Evolutionary conservation across 2,113 vertebrate species (phyloP), one percentile per base, ranked within the genome.

Genomic region (Chroicocephalus ridibundus): DNA sequence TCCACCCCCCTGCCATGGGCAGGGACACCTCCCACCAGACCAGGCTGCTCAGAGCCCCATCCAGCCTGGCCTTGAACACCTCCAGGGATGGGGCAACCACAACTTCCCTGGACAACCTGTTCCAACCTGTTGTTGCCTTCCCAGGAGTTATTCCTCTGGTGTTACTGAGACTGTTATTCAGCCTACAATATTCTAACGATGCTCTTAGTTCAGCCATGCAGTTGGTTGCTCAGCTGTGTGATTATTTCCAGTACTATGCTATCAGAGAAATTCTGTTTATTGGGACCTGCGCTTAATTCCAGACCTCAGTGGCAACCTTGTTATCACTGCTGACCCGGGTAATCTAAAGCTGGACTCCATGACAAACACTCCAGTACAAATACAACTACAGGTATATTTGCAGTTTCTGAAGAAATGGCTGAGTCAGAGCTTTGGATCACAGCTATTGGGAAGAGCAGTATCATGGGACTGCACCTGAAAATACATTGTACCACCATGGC

Each of bases 401-500:
- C 31, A 61, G 4, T 42, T 76, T 87, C n/a, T 79, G 52, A 69
- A 87, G 21, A 65, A 42, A 29, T 5, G 29, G 3, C 3, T 47
- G n/a, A 89, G n/a, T 68, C 32, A 44, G 51, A 38, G 42, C 3
- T 78, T 77, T 18, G 24, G 72, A 51, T 13, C 29, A 61, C 9
- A 74, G 47, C 10, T 52, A 6, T 12, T 42, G 55, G 19, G 27
- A 84, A 75, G 26, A 52, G 12, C 17, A 49, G 17, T 26, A 68
- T 5, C 4, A 9, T 40, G 18, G 26, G 11, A 66, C 15, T 34
- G 42, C 2, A 62, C 40, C 52, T 64, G 60, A 82, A 74, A 92
- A 68, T 54, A 21, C n/a, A 0, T 13, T 47, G 29, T 47, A 40
- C 31, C 5, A 1, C 32, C 29, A 29, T 4, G 0, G 11, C 21